Base-by-base conservation (phyloP, 2,113 vertebrate genomes). In the Pseudorasbora parva region DNA sequence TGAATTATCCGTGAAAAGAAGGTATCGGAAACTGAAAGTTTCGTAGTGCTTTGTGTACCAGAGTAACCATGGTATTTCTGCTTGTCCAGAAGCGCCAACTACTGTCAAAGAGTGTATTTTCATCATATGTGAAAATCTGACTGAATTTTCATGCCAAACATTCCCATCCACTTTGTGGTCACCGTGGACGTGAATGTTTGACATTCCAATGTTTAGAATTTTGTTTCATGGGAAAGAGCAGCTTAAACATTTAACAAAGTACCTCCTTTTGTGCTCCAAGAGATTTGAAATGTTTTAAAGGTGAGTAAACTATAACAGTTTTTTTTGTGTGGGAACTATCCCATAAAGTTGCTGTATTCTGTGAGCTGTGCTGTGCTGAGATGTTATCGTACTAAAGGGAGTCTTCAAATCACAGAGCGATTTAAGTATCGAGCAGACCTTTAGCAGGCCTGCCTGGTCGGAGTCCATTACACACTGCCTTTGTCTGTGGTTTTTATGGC, bases 401-500 rank as follows among this genome's bases (percentile, higher is more conserved):
- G 30, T 37, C 37, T 49, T 25, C n/a, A 78, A 41, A 33, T 59
- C 57, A 72, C 21, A 66, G 45, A 51, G 1, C 17, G 9, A 5
- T 41, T 49, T 47, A 6, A 15, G 15, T 54, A 68, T 23, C 14
- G 23, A 66, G 51, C 66, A 49, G 27, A 74, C 60, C 37, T 64
- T 59, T n/a, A 47, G 25, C 76, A 82, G 47, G 49, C 41, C 66
- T 73, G 66, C 68, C 43, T 68, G 81, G 84, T 86, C 80, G 62
- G 72, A 82, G 91, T 92, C 90, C 88, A 89, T 93, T 85, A 91
- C 84, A 90, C 81, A 78, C 81, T 91, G 86, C 74, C 85, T 82
- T 84, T 14, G 77, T 81, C 81, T 90, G 89, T 11, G 84, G 89
- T 89, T 90, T 84, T 83, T 76, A 64, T 64, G 77, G 59, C 68